Conservation (phyloP, 2,888 invertebrate species). For the Ennomos fuscantarius region DNA sequence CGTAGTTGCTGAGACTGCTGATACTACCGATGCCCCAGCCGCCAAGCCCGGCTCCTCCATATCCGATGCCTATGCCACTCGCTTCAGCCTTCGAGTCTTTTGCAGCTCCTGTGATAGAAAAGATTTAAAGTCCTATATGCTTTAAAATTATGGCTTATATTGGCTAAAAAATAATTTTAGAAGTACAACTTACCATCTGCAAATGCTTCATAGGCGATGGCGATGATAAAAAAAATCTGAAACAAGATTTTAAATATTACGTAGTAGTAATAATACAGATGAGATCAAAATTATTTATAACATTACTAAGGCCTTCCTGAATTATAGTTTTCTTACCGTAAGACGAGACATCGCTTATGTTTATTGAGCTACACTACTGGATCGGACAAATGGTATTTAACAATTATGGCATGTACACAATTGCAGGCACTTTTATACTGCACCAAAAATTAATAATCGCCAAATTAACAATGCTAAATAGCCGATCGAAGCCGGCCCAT, state of each 20-base stretch:
- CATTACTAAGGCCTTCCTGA: background rate
- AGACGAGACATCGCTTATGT: conserved; percentile 70
- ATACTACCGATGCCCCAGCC: conserved; percentile 35
- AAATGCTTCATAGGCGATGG: conserved; percentile 70
- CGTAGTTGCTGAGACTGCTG: conserved; percentile 35
- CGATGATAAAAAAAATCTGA: conserved; percentile 79
- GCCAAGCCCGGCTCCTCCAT: conserved; percentile 39
- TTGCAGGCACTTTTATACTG: conserved; percentile 77
- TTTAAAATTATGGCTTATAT: too few species aligned
- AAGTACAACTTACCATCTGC: conserved; percentile 64
- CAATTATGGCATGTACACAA: conserved; percentile 62
- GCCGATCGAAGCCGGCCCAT: conserved; percentile 67
- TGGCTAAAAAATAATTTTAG: too few species aligned
- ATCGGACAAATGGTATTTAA: conserved; percentile 59
- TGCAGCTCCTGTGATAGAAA: conserved; percentile 14
- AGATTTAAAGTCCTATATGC: background rate
- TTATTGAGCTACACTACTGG: conserved; percentile 55
- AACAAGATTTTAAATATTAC: conserved; percentile 40
- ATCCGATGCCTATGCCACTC: conserved; percentile 39
- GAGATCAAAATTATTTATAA: background rate
- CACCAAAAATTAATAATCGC: conserved; percentile 75
- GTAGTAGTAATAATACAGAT: background rate
- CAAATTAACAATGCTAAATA: conserved; percentile 78
- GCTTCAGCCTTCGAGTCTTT: conserved; percentile 39
- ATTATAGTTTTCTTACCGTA: conserved; percentile 64